phyloP scores from a whole-genome alignment of 2,113 vertebrate species.

The Mormoops blainvillei region DNA sequence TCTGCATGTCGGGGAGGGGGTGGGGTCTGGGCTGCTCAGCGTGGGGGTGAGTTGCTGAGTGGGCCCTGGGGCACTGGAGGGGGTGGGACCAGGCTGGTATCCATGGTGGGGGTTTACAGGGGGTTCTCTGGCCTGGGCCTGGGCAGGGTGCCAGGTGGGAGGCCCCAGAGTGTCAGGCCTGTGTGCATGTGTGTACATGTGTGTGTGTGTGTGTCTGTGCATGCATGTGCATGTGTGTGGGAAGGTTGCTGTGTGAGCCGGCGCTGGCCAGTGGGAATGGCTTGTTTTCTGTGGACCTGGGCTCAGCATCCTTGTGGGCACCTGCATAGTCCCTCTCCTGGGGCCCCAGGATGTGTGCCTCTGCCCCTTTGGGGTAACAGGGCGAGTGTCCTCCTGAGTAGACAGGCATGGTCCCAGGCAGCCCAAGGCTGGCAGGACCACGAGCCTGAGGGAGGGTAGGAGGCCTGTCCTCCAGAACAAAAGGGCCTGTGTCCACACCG shows the following conservation, averaged over 20 bases:
- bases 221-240: too few species aligned
- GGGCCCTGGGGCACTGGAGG: accelerated
- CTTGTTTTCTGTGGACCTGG: background rate
- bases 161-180: too few species aligned
- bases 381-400: background rate
- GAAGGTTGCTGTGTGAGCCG: background rate
- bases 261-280: background rate
- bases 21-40: background rate
- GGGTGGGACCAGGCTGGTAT: background rate
- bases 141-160: background rate
- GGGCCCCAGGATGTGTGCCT: background rate
- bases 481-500: background rate
- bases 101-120: background rate
- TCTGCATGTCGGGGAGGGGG: too few species aligned
- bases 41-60: background rate
- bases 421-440: background rate
- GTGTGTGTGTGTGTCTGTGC: accelerated
- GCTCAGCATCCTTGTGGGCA: background rate
- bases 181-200: background rate
- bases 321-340: background rate
- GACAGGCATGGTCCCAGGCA: background rate
- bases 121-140: background rate
- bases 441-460: background rate
- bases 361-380: too few species aligned
- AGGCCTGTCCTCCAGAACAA: background rate